Evolutionary conservation across 2,888 invertebrate genomes (phyloP), one percentile per base, ranked within the genome.

Genomic region (Pollenia amentaria): DNA sequence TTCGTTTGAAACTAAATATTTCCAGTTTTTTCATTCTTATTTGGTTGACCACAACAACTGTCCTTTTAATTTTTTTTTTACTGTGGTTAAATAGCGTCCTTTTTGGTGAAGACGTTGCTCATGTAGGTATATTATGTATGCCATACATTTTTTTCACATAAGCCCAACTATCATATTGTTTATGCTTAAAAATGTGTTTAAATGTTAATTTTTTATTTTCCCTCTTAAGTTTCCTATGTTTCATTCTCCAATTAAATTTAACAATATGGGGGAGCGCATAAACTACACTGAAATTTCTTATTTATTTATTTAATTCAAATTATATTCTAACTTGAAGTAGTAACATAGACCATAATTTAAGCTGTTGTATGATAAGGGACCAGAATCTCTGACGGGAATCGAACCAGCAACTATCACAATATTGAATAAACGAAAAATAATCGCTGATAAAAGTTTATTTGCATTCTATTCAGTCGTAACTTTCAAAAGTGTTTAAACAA

Each of bases 11-110:
- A 9, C 62, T n/a, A 76, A 42, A 53, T 53, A 40, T 76, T 65
- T 10, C n/a, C 3, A 57, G 12, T 1, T 53, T 53, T 42, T 40
- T 44, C 18, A 29, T 14, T 11, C 29, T 64, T 72, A 6, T 29
- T 11, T 11, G 51, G 12, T 65, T 80, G 60, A 60, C 76, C 76
- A 80, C 70, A 69, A 85, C 76, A 80, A 70, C 85, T 85, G 85
- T 42, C 70, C 46, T 62, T 21, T 44, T 38, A 44, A 2, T 16
- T 65, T 6, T 16, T 29, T 53, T 1, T 29, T 38, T 64, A 64
- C n/a, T n/a, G 65, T 60, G 82, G 86, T 77, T 81, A 75, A 40
- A 53, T 65, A 51, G 29, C 62, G 60, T 14, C 44, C 62, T 70
- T 16, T 55, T 55, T 1, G n/a, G 38, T 14, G 10, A 48, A 48